Percentiles rank a stretch among this genome's conserved stretches.
These are phyloP conservation scores for Poecilus cupreus DNA, from an alignment of 2,888 invertebrate species.

Conservation along the genomic window DNA sequence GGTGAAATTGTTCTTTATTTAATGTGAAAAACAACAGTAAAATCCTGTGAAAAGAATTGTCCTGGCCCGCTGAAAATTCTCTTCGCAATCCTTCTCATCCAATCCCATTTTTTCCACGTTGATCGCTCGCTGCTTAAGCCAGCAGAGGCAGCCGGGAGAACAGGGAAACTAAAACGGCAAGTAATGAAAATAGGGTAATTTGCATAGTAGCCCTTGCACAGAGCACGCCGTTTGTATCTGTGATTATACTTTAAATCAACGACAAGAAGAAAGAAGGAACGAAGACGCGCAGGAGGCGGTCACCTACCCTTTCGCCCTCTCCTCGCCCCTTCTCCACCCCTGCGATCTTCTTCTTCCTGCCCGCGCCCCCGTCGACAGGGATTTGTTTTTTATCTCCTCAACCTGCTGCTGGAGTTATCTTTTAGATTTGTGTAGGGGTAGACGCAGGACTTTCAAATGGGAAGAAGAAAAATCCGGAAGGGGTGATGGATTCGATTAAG, in stretches of 20 bases:
- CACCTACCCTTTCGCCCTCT: slow-evolving; percentile 5
- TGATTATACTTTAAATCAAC: slow-evolving; percentile 59
- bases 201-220: slow-evolving; percentile 52
- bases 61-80: no score
- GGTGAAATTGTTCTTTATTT: no score
- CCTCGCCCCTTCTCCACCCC: not conserved
- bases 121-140: slow-evolving; percentile 17
- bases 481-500: not conserved
- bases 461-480: not conserved
- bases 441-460: not conserved
- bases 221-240: slow-evolving; percentile 54
- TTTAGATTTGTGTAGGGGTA: slow-evolving; percentile 8
- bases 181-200: slow-evolving; percentile 59
- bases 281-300: slow-evolving; percentile 24
- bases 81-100: not conserved
- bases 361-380: slow-evolving; percentile 1
- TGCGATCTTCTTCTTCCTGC: not conserved
- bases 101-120: not conserved
- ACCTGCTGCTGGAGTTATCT: slow-evolving; percentile 44
- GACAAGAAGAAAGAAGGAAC: slow-evolving; percentile 48
- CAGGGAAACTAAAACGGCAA: slow-evolving; percentile 39
- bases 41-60: no score
- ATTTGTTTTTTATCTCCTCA: slow-evolving; percentile 49
- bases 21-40: no score
- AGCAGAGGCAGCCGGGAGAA: not conserved